Evolutionary conservation across 2,113 vertebrate species (phyloP).

Genomic region (Alexandromys fortis): DNA sequence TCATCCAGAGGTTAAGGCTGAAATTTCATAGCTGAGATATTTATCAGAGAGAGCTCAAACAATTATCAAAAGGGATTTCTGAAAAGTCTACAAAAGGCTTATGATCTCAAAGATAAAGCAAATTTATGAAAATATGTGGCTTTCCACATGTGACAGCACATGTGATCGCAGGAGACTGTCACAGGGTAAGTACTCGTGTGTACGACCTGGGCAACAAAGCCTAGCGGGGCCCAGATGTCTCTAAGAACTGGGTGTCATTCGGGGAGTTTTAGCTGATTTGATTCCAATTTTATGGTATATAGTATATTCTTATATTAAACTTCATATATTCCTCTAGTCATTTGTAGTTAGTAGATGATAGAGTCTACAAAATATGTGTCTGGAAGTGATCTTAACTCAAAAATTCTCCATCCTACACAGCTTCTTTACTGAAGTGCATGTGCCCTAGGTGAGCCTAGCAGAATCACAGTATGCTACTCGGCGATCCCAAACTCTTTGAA

Average conservation of each 20-base stretch:
- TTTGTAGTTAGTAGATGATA: neutral
- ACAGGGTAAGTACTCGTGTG: neutral
- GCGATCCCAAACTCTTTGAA: neutral
- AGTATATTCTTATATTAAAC: neutral
- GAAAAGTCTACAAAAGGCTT: neutral
- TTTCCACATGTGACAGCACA: accelerated
- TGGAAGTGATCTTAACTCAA: neutral
- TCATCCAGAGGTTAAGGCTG: neutral
- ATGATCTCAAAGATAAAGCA: neutral
- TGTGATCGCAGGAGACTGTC: neutral
- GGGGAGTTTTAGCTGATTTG: neutral
- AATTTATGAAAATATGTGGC: neutral
- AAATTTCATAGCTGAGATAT: neutral
- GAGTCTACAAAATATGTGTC: accelerated
- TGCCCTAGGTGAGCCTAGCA: neutral
- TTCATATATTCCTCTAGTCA: neutral
- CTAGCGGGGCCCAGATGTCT: neutral
- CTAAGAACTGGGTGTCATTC: neutral
- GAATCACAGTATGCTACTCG: neutral
- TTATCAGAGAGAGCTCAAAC: neutral
- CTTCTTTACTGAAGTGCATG: neutral
- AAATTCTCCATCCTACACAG: neutral
- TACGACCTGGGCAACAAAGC: neutral
- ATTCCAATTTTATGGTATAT: neutral
- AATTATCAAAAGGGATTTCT: neutral